Evolutionary conservation across 2,888 invertebrate genomes (phyloP), one percentile per base, ranked within the genome.

Genomic region (Amblyjoppa fuscipennis): DNA sequence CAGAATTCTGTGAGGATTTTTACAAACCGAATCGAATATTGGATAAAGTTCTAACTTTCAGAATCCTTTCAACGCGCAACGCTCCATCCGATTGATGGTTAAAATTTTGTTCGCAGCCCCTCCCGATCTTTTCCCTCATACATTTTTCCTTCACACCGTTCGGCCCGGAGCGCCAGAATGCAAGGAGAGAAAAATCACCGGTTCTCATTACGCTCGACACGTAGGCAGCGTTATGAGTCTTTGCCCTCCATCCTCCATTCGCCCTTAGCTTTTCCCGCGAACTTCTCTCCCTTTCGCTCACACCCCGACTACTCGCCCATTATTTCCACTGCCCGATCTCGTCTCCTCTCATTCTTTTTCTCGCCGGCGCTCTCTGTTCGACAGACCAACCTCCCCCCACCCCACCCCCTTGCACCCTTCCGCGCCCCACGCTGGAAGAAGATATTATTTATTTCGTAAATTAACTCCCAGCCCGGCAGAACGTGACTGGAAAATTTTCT

Each of bases 391-490:
- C 59, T 89, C 87, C 89, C 87, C 59, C 68, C 56, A 83, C 83
- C 84, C 83, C 78, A 81, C 84, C 83, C 84, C 83, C 78, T 81
- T 51, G 83, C 81, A 83, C 84, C 77, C 83, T 77, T 82, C 74
- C 86, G 45, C 74, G 77, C 73, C 73, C 59, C 89, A 1, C 38
- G 38, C 38, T 89, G 92, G 90, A 92, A 92, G 92, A 91, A 92
- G 93, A 93, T 93, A 94, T 94, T 94, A 94, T 94, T 94, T 94
- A 94, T 94, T 94, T 94, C 93, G 93, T 93, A 94, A 94, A 94
- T 94, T 93, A 94, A 94, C 94, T 94, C 93, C 71, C 91, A 89
- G 90, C 89, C 91, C 89, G 90, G 88, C 88, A 85, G 92, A 90
- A 94, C 94, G 94, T 94, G 94, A 94, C 93, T 93, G 91, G 93